Evolutionary conservation across 1,140 invertebrate genomes (phyloP).

Genomic region (Drosophila melanogaster): Release_6_plus_ISO1_MT NT_037436.4:15137501-15138000

Average conservation of each 20-base stretch:
- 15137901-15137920: slow-evolving; percentile 23
- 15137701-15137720: too few relatives aligned
- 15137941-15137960: slow-evolving; percentile 49
- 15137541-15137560: too few relatives aligned
- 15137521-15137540: too few relatives aligned
- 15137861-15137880: slow-evolving; percentile 72
- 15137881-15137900: slow-evolving; percentile 39
- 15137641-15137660: too few relatives aligned
- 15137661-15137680: too few relatives aligned
- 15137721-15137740: slow-evolving; percentile 52
- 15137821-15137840: slow-evolving; percentile 75
- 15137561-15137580: too few relatives aligned
- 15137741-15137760: slow-evolving; percentile 83
- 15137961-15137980: slow-evolving; percentile 49
- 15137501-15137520: neutral
- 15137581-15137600: too few relatives aligned
- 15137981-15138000: slow-evolving; percentile 35
- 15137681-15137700: too few relatives aligned
- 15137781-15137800: slow-evolving; percentile 81
- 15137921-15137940: slow-evolving; percentile 48
- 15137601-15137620: too few relatives aligned
- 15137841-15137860: slow-evolving; percentile 66
- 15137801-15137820: slow-evolving; percentile 76
- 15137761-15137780: slow-evolving; percentile 83
- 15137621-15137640: too few relatives aligned